Evolutionary conservation across 2,113 vertebrate genomes (phyloP).

Genomic region (Gymnobelideus leadbeateri): DNA sequence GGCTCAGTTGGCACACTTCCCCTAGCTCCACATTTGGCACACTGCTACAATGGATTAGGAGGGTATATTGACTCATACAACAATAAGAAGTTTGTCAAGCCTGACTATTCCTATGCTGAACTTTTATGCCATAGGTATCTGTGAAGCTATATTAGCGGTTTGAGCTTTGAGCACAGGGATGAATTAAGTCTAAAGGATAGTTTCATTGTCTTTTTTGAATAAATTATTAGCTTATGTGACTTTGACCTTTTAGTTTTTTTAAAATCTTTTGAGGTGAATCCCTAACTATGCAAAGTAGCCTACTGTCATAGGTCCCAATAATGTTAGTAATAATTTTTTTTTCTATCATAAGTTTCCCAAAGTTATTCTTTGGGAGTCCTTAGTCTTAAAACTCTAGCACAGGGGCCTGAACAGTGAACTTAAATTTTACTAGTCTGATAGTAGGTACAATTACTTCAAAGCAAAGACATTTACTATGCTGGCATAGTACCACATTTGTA

Average conservation of each 20-base stretch:
- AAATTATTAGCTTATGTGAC: not conserved
- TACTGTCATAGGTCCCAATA: not conserved
- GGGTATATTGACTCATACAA: not conserved
- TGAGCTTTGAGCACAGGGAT: not conserved
- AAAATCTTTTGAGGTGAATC: not conserved
- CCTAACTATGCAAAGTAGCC: not conserved
- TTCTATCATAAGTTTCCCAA: not conserved
- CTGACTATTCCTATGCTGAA: not conserved
- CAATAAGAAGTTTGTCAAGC: not conserved
- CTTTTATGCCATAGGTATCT: not conserved
- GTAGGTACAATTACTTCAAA: not conserved
- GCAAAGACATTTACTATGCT: too few relatives aligned
- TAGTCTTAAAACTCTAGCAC: not conserved
- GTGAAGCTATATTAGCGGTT: not conserved
- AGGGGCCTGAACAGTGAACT: not conserved
- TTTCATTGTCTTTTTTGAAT: constrained; percentile 14
- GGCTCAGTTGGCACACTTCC: not conserved
- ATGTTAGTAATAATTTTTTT: not conserved
- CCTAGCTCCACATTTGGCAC: not conserved
- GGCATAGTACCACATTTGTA: too few relatives aligned
- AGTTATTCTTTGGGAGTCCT: not conserved
- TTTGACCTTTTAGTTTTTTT: not conserved
- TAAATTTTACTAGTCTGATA: not conserved
- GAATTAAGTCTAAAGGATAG: not conserved
- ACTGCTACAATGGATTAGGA: not conserved